phyloP scores from a whole-genome alignment of 2,797 vertebrate genomes.

The Gymnodraco acuticeps region DNA sequence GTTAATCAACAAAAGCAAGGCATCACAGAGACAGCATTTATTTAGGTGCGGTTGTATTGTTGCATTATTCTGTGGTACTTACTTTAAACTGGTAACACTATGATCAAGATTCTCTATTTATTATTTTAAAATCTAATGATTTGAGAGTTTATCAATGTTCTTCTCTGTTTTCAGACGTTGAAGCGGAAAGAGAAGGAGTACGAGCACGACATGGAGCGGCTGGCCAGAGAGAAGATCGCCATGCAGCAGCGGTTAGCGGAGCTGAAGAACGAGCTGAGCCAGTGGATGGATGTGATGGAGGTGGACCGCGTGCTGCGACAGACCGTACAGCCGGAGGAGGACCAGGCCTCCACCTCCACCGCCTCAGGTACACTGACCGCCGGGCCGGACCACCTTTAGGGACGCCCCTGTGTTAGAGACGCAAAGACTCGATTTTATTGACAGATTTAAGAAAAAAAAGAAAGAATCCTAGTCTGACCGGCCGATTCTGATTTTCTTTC shows the following conservation, averaged over 20 bases:
- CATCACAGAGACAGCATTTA: background rate
- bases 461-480: too few species aligned
- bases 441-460: too few species aligned
- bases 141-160: background rate
- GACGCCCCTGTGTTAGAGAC: too few species aligned
- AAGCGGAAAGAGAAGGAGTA: slow-evolving; percentile 99
- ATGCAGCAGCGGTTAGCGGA: slow-evolving; percentile 94
- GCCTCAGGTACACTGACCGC: slow-evolving; percentile 90
- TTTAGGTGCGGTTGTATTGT: background rate
- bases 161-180: slow-evolving; percentile 85
- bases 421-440: too few species aligned
- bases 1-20: slow-evolving; percentile 13
- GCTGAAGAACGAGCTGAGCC: slow-evolving; percentile 94
- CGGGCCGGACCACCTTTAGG: slow-evolving; percentile 28
- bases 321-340: slow-evolving; percentile 96
- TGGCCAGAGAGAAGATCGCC: slow-evolving; percentile 97
- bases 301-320: slow-evolving; percentile 94
- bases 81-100: background rate
- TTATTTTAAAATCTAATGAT: background rate
- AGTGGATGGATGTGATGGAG: slow-evolving; percentile 97
- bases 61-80: background rate
- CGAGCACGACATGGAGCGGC: slow-evolving; percentile 97
- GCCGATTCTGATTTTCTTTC: too few species aligned
- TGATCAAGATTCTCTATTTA: background rate
- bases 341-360: slow-evolving; percentile 98